Evolutionary conservation across 2,113 vertebrate species (phyloP).

Genomic region (Megatriorchis doriae): DNA sequence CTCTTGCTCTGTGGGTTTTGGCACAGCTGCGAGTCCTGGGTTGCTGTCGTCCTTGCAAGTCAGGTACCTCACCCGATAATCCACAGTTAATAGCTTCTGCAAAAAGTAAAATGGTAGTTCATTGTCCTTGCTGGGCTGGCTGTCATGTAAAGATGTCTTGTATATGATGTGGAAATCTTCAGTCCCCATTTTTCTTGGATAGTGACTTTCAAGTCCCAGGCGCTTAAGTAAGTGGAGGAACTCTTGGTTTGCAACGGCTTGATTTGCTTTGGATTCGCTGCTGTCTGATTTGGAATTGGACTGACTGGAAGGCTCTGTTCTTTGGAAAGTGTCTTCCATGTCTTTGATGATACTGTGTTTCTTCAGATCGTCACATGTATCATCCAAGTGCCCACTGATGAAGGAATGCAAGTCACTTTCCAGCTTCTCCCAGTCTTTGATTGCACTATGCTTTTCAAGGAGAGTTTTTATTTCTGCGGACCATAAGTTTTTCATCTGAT

Average conservation of each 20-base stretch:
- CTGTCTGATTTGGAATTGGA: neutral
- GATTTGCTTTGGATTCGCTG: neutral
- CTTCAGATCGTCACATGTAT: neutral
- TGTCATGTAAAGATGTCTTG: neutral
- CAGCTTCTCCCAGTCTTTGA: conserved; percentile 20
- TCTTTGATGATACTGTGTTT: neutral
- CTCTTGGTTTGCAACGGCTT: neutral
- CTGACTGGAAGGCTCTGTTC: neutral
- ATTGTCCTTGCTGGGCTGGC: conserved; percentile 36
- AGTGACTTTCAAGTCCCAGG: conserved; percentile 49
- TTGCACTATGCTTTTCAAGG: neutral
- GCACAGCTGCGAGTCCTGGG: fast-evolving
- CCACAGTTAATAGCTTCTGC: conserved; percentile 54
- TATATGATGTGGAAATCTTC: conserved; percentile 55
- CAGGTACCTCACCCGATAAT: conserved; percentile 67
- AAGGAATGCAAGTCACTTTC: conserved; percentile 35
- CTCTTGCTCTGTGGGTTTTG: neutral
- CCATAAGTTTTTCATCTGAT: neutral
- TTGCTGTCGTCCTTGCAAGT: neutral
- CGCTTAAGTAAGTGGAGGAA: conserved; percentile 11
- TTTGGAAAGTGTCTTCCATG: neutral
- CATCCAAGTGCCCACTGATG: neutral
- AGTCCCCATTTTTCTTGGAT: conserved; percentile 51
- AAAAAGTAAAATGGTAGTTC: conserved; percentile 68
- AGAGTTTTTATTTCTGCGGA: neutral